Evolutionary conservation across 2,888 invertebrate species (phyloP).

Genomic region (Invenusta paracnida): DNA sequence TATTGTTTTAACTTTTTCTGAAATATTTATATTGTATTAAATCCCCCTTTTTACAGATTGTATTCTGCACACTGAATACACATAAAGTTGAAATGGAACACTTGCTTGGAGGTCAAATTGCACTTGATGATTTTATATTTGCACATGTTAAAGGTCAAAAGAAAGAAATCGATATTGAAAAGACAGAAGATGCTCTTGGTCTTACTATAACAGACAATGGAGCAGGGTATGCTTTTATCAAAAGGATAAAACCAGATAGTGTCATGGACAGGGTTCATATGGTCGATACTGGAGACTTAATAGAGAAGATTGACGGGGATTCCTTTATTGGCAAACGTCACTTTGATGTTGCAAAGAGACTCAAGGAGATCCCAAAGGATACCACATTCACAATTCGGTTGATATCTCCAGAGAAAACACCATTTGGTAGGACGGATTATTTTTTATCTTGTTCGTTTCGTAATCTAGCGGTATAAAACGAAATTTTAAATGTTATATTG

Average conservation of each 20-base stretch:
- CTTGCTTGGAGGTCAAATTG: slow-evolving; percentile 89
- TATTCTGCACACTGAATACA: slow-evolving; percentile 94
- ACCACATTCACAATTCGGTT: slow-evolving; percentile 79
- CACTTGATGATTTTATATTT: slow-evolving; percentile 94
- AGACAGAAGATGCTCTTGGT: slow-evolving; percentile 87
- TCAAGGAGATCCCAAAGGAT: slow-evolving; percentile 86
- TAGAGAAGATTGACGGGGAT: slow-evolving; percentile 72
- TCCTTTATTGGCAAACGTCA: slow-evolving; percentile 69
- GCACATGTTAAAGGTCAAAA: slow-evolving; percentile 90
- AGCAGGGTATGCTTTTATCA: slow-evolving; percentile 92
- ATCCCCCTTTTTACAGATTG: no score
- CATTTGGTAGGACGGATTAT: no score
- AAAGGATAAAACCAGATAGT: slow-evolving; percentile 87
- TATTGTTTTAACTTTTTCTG: no score
- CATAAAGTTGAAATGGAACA: slow-evolving; percentile 94
- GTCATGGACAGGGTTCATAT: slow-evolving; percentile 48
- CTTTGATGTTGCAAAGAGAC: slow-evolving; percentile 87
- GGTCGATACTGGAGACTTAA: slow-evolving; percentile 84
- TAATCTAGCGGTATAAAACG: no score
- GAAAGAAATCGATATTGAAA: slow-evolving; percentile 88
- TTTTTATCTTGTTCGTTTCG: no score
- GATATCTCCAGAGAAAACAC: slow-evolving; percentile 83
- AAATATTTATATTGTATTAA: no score
- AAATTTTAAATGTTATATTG: no score
- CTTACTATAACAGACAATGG: slow-evolving; percentile 97